Base-by-base conservation (phyloP, 2,797 vertebrate species). In the Siniperca undulata region DNA sequence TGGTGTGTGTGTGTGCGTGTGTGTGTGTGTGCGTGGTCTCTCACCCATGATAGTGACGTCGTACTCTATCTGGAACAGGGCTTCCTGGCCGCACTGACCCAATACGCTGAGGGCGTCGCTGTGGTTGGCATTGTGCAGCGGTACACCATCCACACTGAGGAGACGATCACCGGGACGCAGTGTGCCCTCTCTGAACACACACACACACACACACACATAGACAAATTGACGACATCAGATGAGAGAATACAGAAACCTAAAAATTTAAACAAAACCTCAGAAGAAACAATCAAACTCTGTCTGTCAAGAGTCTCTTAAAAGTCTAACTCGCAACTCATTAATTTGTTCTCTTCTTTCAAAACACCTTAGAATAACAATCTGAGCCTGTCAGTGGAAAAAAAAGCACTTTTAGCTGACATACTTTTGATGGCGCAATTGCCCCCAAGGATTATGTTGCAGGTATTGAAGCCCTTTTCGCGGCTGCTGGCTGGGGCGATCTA, bases 21-120 rank as follows among this genome's bases (percentile, higher is more conserved):
- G 38, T 52, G 60, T 79, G 38, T 59, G 64, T 75, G 60, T 74
- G 44, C 82, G 66, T 19, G 48, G 7, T 7, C 19, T 77, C 94
- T 95, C 94, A 99, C 98, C 98, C 93, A 99, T 97, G 77, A 98
- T 96, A 19, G 96, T 95, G 89, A 99, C 97, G 3, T 99, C 98
- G 0, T 99, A 99, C 90, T 99, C 98, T 0, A 98, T 97, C 93
- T 98, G 97, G 93, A 99, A 97, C 61, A 99, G 94, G 0, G 98
- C 98, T 86, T 99, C 97, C 46, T 98, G 98, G 77, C 96, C 96
- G 69, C 97, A 97, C 91, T 98, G 97, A 50, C 93, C 91, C 83
- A 99, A 92, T 61, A 98, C 94, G 30, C 93, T 96, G 65, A 98
- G 96, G 10, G 97, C 97, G 0, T 98, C 96, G 0, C 95, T 93